phyloP scores from a whole-genome alignment of 2,888 invertebrate genomes.

The Athrips mouffetella region DNA sequence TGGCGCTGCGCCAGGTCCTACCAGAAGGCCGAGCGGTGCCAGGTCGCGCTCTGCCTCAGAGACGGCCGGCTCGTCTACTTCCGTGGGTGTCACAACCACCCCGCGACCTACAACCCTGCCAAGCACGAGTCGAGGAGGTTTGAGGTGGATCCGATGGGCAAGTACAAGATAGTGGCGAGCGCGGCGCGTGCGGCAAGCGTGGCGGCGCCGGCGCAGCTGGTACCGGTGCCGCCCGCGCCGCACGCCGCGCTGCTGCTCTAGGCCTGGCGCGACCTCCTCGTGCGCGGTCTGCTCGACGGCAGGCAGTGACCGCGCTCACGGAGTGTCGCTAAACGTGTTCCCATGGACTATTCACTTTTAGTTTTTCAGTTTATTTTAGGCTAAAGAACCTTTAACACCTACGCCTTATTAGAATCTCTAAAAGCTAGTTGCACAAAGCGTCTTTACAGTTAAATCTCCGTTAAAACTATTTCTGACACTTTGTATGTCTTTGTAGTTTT shows the following conservation, averaged over 20 bases:
- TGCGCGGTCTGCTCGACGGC: constrained; percentile 63
- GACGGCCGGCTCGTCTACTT: constrained; percentile 72
- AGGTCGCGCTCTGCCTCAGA: constrained; percentile 67
- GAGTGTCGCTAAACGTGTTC: constrained; percentile 53
- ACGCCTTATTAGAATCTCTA: too few relatives aligned
- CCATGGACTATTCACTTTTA: constrained; percentile 4
- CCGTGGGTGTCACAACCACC: constrained; percentile 68
- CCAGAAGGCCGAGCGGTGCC: constrained; percentile 71
- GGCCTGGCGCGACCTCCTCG: constrained; percentile 77
- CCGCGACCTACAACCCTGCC: constrained; percentile 64
- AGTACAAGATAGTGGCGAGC: constrained; percentile 69
- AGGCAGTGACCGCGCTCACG: constrained; percentile 56
- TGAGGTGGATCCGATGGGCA: constrained; percentile 71
- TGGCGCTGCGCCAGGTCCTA: constrained; percentile 73
- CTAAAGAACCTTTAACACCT: background rate
- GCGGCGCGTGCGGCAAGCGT: constrained; percentile 38
- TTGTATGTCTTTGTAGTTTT: too few relatives aligned
- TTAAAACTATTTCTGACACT: too few relatives aligned
- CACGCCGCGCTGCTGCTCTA: constrained; percentile 66
- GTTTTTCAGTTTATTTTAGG: background rate
- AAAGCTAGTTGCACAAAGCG: too few relatives aligned
- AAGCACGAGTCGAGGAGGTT: constrained; percentile 70
- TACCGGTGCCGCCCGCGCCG: constrained; percentile 50
- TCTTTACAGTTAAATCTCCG: too few relatives aligned
- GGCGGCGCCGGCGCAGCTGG: constrained; percentile 35